These are phyloP conservation scores for Chaunax sp. DNA, from an alignment of 2,797 vertebrate genomes.

Conservation along the genomic window DNA sequence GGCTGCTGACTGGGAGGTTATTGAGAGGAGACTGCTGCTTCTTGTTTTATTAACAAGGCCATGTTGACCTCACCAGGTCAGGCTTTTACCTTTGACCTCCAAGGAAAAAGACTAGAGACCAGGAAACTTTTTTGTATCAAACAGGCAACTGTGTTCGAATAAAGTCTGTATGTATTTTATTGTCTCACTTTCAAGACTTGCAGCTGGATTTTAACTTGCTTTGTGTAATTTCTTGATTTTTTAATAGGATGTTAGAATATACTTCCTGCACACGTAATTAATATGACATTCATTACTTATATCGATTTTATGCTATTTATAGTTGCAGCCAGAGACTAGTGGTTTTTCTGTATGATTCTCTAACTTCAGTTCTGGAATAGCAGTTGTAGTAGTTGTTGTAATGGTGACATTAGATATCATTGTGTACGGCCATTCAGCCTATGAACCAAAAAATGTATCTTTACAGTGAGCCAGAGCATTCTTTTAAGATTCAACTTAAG, in stretches of 20 bases:
- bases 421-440: neutral
- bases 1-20: constrained; percentile 52
- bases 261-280: constrained; percentile 13
- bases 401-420: constrained; percentile 34
- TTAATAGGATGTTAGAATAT: constrained; percentile 3
- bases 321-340: constrained; percentile 24
- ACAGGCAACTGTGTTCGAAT: constrained; percentile 45
- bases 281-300: too few relatives aligned
- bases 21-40: constrained; percentile 77
- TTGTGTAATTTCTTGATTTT: constrained; percentile 9
- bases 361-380: constrained; percentile 12
- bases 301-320: constrained; percentile 31
- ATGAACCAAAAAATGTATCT: constrained; percentile 23
- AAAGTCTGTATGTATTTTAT: constrained; percentile 54
- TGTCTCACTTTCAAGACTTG: constrained; percentile 4
- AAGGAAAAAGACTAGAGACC: constrained; percentile 55
- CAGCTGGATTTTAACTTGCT: neutral
- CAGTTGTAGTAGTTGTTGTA: too few relatives aligned
- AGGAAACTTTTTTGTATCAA: constrained; percentile 56
- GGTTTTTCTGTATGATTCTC: constrained; percentile 40
- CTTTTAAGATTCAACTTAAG: neutral
- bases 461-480: neutral
- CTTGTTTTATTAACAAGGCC: constrained; percentile 84
- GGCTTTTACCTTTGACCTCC: constrained; percentile 78
- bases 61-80: constrained; percentile 80